Evolutionary conservation across 2,888 invertebrate species (phyloP).

Genomic region (Mythimna vitellina): DNA sequence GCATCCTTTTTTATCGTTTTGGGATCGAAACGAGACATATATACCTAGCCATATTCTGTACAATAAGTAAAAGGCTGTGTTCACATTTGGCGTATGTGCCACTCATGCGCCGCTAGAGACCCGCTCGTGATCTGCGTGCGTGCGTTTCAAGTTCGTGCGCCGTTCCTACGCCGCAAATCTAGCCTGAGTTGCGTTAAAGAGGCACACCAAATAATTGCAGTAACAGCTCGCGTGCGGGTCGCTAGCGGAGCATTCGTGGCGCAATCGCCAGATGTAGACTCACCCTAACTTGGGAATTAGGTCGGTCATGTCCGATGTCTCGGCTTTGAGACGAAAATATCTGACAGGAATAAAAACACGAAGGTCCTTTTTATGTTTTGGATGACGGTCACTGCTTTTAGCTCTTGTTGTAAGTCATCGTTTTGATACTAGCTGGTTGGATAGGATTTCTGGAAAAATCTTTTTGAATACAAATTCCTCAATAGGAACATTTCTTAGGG

Average conservation of each 20-base stretch:
- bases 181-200: too few relatives aligned
- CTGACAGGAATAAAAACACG: conserved; percentile 6
- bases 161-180: too few relatives aligned
- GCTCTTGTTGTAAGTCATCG: background rate
- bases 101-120: too few relatives aligned
- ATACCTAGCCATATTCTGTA: background rate
- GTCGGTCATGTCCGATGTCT: background rate
- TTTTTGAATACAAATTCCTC: background rate
- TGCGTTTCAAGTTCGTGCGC: too few relatives aligned
- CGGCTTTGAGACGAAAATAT: background rate
- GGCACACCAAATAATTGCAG: too few relatives aligned
- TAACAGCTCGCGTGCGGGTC: too few relatives aligned
- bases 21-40: conserved; percentile 12
- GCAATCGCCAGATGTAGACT: too few relatives aligned
- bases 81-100: too few relatives aligned
- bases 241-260: too few relatives aligned
- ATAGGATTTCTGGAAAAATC: background rate
- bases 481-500: background rate
- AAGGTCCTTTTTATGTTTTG: conserved; percentile 1
- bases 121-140: too few relatives aligned
- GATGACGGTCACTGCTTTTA: background rate
- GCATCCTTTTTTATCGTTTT: conserved; percentile 36
- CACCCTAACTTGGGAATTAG: too few relatives aligned
- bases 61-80: background rate
- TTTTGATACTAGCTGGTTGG: background rate